Evolutionary conservation across 2,113 vertebrate species (phyloP), one percentile per base, ranked within the genome.

Genomic region (Tragelaphus imberbis): DNA sequence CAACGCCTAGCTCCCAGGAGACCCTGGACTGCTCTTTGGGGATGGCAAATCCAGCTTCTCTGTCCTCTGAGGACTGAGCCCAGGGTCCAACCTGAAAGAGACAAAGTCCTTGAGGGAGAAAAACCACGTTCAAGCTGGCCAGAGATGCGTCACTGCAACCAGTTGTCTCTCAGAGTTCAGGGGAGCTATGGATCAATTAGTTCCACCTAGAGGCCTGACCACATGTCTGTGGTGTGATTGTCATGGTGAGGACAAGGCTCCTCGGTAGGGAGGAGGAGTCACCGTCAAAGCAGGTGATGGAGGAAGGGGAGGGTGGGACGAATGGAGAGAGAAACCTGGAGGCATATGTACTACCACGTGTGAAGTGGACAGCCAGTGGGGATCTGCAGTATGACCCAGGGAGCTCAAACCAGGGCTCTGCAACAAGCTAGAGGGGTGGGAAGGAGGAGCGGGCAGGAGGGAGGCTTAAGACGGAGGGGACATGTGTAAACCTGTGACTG

Each of bases 1-100:
- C 95, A 98, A 98, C 94, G 90, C 51, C 82, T 53, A 2, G 40
- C 88, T 95, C 88, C 61, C 80, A 3, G 2, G 95, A 96, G 59
- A 61, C 56, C 49, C 89, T 9, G 6, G 68, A 51, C 49, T 15
- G 21, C 82, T 92, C 82, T 84, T 23, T 21, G 23, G 71, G 56
- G 88, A 85, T 28, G 51, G 25, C 88, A 90, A 84, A 71, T 59
- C 56, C 75, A 51, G 2, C 79, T 61, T 65, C 82, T 90, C 47
- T 21, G 19, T 65, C 85, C 65, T 95, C 92, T 58, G 44, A 81
- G 44, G 61, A 71, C 40, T 25, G 2, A 6, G n/a, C 15, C 68
- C 59, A 19, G 36, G 49, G 86, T 92, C 51, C 56, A 56, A 12
- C 51, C 88, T 88, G 77, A 96, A 25, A 94, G 30, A 17, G 4